phyloP scores from a whole-genome alignment of 1,140 invertebrate species.

The Lepidurus couesii region DNA sequence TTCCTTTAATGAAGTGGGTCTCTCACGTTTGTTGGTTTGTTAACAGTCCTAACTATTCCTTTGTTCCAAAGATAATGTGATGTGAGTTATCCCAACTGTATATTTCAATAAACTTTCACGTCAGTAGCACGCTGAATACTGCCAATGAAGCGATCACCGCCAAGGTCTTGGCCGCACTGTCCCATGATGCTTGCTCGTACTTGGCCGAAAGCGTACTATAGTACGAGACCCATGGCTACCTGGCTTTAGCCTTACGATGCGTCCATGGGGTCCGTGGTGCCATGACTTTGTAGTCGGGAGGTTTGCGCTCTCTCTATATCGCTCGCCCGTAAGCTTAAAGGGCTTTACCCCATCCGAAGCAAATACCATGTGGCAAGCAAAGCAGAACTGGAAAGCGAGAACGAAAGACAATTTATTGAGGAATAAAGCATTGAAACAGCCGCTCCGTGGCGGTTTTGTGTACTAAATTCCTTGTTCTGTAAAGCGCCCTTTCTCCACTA shows the following conservation, averaged over 20 bases:
- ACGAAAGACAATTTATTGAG: not conserved
- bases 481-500: no score
- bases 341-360: not conserved
- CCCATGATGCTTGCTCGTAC: not conserved
- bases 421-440: not conserved
- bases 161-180: not conserved
- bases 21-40: not conserved
- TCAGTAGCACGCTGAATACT: not conserved
- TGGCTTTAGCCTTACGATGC: not conserved
- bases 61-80: not conserved
- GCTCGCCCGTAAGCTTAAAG: not conserved
- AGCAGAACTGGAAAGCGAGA: not conserved
- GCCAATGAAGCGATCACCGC: not conserved
- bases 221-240: not conserved
- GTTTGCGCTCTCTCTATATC: not conserved
- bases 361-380: conserved; percentile 6
- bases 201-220: not conserved
- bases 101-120: not conserved
- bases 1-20: not conserved
- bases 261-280: not conserved
- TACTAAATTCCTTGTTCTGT: no score
- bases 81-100: not conserved
- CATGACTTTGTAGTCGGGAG: not conserved
- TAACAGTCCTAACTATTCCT: not conserved
- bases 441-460: not conserved